Base-by-base conservation (phyloP, 2,888 invertebrate species). In the Cryptocephalus moraei region DNA sequence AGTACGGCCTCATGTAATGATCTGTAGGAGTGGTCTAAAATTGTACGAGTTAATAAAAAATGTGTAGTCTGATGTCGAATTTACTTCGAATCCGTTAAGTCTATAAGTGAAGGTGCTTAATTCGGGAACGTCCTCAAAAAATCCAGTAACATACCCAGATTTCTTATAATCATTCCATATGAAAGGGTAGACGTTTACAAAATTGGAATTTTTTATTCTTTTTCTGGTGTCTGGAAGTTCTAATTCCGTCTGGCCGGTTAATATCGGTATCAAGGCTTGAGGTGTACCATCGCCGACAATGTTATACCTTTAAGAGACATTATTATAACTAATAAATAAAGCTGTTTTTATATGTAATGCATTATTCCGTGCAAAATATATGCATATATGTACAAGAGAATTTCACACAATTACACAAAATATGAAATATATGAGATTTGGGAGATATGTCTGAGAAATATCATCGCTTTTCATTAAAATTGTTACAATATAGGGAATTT, bases 61-160 rank as follows among this genome's bases (percentile, higher is more conserved):
- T 22, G 3, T 22, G 22, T 6, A 22, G 6, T 22, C 6, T 6
- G 3, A 22, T 22, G 22, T 22, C n/a, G 40, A 39, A 49, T 54
- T 50, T 58, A 68, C 70, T 48, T 73, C 71, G 67, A 95, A 95
- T 0, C 95, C 95, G 56, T 86, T 86, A 64, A 94, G 77, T 8
- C 95, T 78, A 68, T 91, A 91, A 1, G 90, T 90, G 65, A 94
- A 96, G 0, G 91, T 91, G 0, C 93, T 93, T 22, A 86, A 79
- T 60, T 77, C 73, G 0, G 90, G 86, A 57, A 83, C 79, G 64
- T 96, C 95, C 65, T 96, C 95, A 59, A 86, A 85, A 67, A 86
- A 95, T 0, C 85, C 86, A 1, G 90, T 88, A 31, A 81, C 77
- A 61, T 82, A 84, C 60, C 89, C 87, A 44, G 78, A 75, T 2